Base-by-base conservation (phyloP, 2,113 vertebrate genomes). In the Hippocampus zosterae region DNA sequence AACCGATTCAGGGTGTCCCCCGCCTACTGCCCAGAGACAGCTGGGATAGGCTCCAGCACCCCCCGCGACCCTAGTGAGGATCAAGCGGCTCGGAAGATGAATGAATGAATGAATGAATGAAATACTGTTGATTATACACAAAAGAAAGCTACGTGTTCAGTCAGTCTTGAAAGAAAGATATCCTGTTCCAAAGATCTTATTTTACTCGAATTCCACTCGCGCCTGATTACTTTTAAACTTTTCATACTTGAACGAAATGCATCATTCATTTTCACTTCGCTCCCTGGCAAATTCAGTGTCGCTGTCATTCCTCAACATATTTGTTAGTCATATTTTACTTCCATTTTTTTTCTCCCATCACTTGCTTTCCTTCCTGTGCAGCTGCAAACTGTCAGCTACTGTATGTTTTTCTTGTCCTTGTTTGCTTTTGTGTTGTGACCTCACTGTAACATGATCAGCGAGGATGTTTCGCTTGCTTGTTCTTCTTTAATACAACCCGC, bases 331-430 rank as follows among this genome's bases (percentile, higher is more conserved):
- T 40, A 57, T 73, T 44, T 52, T 16, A 10, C 16, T 37, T 48
- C 63, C 19, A 63, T 44, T 18, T 27, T 72, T 44, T 68, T 69
- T 62, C 60, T 66, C 50, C 59, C 37, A 46, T 69, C 18, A 25
- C 68, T 27, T n/a, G 11, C 53, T 50, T 16, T 55, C 65, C 29
- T 42, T 61, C 68, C 72, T 75, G 64, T 66, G 41, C 56, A 23
- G 73, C 77, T 78, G 61, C 55, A 63, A 79, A 80, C 71, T 57
- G 50, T 76, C 69, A 68, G 55, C 77, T 53, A 11, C 70, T 72
- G 61, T 68, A 48, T 82, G 78, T 80, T 81, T 75, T 67, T 25
- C 37, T 70, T 11, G 0, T 52, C 50, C 69, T 23, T 29, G 37
- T 71, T 69, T 73, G 69, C 69, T 65, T 68, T 71, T 65, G 37